Base-by-base conservation (phyloP, 2,888 invertebrate species). In the Synergus japonicus region DNA sequence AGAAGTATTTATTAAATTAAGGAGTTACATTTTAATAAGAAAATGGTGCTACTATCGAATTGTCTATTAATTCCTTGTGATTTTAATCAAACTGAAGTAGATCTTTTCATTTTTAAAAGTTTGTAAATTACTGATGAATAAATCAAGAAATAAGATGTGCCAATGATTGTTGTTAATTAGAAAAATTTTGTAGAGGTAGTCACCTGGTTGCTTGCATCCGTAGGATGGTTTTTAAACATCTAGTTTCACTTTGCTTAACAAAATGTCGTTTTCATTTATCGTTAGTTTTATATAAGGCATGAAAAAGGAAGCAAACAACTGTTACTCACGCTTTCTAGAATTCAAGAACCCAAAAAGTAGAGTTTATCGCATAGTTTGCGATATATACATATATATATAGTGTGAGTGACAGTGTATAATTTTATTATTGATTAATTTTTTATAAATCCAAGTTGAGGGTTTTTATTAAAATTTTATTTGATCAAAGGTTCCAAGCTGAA, bases 161-260 rank as follows among this genome's bases (percentile, higher is more conserved):
- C 4, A 60, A 60, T 8, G 12, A 60, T 60, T 60, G 46, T 66
- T 66, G 10, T 41, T 66, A 66, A 66, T 66, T 43, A 66, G 1
- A 15, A 37, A 18, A 18, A 66, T 66, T 66, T 10, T 43, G n/a
- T 66, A 66, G 1, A 66, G 2, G 10, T 43, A 43, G n/a, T n/a
- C 37, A n/a, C 10, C 41, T 66, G 41, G n/a, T 43, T 43, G 15
- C 37, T 66, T 66, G 37, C n/a, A 66, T 43, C 41, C 9, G 41
- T 43, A 41, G 4, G 37, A 15, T 66, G 18, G 66, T 41, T 73
- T 54, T 73, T 37, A 54, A 10, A n/a, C n/a, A 54, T 49, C n/a
- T 73, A 49, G 73, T 73, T 73, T 54, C 73, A 73, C 12, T 69
- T 69, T 69, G 49, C 69, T 69, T n/a, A 37, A 54, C n/a, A 73